Evolutionary conservation across 1,140 invertebrate genomes (phyloP).

Genomic region (Aphidius ervi): DNA sequence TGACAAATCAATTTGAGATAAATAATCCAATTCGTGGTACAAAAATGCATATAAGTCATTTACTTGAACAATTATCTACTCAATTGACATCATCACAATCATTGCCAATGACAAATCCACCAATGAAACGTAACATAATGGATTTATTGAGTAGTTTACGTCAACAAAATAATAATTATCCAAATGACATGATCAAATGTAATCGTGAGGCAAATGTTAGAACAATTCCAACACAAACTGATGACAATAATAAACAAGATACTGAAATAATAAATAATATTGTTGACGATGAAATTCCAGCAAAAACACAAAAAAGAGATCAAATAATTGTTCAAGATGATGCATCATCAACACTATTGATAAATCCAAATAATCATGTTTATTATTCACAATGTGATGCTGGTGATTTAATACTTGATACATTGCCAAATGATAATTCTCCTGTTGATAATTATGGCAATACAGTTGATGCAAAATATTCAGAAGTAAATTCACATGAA

Average conservation of each 20-base stretch:
- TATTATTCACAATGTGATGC: too few relatives aligned
- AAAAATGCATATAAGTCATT: conserved; percentile 43
- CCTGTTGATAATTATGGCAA: too few relatives aligned
- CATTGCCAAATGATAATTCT: too few relatives aligned
- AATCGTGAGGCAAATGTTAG: conserved; percentile 25
- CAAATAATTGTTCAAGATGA: conserved; percentile 33
- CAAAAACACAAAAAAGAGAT: conserved; percentile 24
- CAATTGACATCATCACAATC: conserved; percentile 30
- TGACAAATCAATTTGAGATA: conserved; percentile 12
- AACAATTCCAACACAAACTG: conserved; percentile 33
- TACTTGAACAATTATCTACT: conserved; percentile 43
- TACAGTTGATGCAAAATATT: conserved; percentile 8
- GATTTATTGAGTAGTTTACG: conserved; percentile 35
- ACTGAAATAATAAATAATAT: not conserved
- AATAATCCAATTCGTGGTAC: conserved; percentile 38
- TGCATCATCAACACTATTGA: conserved; percentile 40
- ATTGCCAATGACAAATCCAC: conserved; percentile 19
- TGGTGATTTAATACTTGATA: too few relatives aligned
- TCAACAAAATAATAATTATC: conserved; percentile 27
- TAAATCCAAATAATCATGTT: conserved; percentile 32
- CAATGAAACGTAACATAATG: conserved; percentile 36
- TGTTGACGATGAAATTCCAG: conserved; percentile 17
- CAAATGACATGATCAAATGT: conserved; percentile 25
- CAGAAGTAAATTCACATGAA: too few relatives aligned
- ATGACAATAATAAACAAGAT: conserved; percentile 6